These are phyloP conservation scores for mouse (Mus musculus) DNA, from an alignment of 2,113 vertebrate genomes.

Conservation along the genomic window GRCm39 chr16:64910001-64910500, in stretches of 20 bases:
- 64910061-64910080: neutral
- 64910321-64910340: no score
- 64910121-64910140: rapidly evolving
- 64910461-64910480: neutral
- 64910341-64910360: neutral
- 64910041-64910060: no score
- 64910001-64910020: no score
- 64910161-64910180: neutral
- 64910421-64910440: neutral
- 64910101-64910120: neutral
- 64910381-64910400: neutral
- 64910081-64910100: no score
- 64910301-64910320: no score
- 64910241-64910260: neutral
- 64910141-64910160: neutral
- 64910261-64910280: no score
- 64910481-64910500: neutral
- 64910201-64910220: neutral
- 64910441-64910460: slow-evolving; percentile 12
- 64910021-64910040: no score
- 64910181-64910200: neutral
- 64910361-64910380: neutral
- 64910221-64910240: neutral
- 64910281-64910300: no score
- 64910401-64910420: neutral